Evolutionary conservation across 2,113 vertebrate genomes (phyloP).

Genomic region (Oreocharis arfaki): DNA sequence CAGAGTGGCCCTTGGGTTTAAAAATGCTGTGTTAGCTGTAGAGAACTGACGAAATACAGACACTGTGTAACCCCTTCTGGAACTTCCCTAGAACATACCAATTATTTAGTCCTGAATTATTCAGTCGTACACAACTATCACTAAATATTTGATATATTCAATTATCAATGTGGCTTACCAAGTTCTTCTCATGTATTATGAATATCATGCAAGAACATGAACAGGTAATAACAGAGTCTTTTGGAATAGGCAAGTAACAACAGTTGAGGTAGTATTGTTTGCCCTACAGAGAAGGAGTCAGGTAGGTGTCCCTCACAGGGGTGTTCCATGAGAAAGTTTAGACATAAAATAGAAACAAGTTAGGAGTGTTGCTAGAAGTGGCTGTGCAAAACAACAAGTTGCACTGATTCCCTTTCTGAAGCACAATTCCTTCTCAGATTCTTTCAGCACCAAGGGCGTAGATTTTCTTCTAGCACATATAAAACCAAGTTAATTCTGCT

Average conservation of each 20-base stretch:
- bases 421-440: neutral
- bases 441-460: neutral
- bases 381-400: neutral
- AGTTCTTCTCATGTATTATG: neutral
- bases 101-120: conserved; percentile 10
- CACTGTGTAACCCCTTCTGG: neutral
- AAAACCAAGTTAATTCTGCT: neutral
- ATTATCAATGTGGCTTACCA: neutral
- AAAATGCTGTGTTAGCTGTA: neutral
- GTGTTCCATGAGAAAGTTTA: neutral
- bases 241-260: neutral
- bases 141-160: conserved; percentile 31
- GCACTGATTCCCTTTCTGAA: neutral
- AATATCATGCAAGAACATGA: neutral
- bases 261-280: neutral
- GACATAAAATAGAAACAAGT: neutral
- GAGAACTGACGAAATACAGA: neutral
- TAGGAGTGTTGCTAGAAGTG: neutral
- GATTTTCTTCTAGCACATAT: neutral
- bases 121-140: neutral
- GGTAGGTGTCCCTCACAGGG: neutral
- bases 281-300: neutral
- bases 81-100: neutral
- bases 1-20: neutral
- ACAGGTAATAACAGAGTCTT: neutral